These are phyloP conservation scores for Caenorhabditis panamensis DNA, from an alignment of 2,888 invertebrate species.

Conservation along the genomic window DNA sequence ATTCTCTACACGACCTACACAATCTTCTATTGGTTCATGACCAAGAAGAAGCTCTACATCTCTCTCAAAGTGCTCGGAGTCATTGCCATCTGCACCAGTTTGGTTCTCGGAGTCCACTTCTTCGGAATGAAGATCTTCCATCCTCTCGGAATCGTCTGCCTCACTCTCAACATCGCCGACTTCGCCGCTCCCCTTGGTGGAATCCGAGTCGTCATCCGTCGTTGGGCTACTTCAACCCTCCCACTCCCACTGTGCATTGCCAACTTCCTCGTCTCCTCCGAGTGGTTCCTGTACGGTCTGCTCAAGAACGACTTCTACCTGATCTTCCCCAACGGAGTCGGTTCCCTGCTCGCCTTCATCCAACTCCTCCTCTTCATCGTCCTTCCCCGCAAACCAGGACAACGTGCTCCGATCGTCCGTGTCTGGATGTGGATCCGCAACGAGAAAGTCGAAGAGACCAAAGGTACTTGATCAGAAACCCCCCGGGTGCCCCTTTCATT, in stretches of 20 bases:
- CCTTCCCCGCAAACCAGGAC: constrained; percentile 84
- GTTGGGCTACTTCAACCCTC: constrained; percentile 90
- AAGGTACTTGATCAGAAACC: constrained; percentile 57
- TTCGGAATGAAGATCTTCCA: constrained; percentile 80
- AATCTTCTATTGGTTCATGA: constrained; percentile 80
- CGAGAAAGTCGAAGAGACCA: constrained; percentile 62
- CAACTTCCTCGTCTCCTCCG: constrained; percentile 89
- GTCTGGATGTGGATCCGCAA: constrained; percentile 69
- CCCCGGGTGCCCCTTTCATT: constrained; percentile 9
- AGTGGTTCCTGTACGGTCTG: constrained; percentile 90
- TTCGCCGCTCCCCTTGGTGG: constrained; percentile 90
- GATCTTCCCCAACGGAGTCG: constrained; percentile 89
- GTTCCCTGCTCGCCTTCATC: constrained; percentile 86
- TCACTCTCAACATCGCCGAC: constrained; percentile 88
- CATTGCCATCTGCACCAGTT: constrained; percentile 68
- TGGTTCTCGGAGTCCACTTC: constrained; percentile 74
- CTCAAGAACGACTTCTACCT: constrained; percentile 88
- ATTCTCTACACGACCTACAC: constrained; percentile 78
- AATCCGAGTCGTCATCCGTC: constrained; percentile 87
- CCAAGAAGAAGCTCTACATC: constrained; percentile 81
- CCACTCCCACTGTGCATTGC: constrained; percentile 92
- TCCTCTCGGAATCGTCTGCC: constrained; percentile 85
- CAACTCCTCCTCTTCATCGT: constrained; percentile 88
- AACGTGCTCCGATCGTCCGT: constrained; percentile 74
- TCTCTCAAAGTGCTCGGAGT: constrained; percentile 76